A percentile compares a stretch with the other conserved stretches of the same genome.
These are phyloP conservation scores for Cantharis rufa DNA, from an alignment of 2,888 invertebrate genomes.

Conservation along the genomic window DNA sequence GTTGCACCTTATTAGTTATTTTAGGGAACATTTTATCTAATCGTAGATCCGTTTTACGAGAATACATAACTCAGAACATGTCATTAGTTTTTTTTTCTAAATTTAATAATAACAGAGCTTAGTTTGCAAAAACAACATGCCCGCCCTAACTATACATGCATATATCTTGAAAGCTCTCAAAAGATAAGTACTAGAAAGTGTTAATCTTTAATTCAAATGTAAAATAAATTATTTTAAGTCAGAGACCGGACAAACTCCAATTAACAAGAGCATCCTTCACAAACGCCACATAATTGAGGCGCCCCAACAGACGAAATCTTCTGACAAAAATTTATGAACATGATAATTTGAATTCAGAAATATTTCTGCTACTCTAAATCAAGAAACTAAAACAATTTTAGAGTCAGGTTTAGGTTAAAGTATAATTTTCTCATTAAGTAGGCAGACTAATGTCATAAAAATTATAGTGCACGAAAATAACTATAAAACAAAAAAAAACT, in stretches of 20 bases:
- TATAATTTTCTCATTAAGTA: neutral
- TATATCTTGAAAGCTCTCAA: neutral
- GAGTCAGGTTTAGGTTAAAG: neutral
- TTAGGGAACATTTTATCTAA: too few species aligned
- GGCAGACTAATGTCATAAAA: neutral
- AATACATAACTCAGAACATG: neutral
- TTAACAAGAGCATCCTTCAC: neutral
- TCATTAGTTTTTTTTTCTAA: neutral
- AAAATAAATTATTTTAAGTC: neutral
- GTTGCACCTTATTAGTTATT: too few species aligned
- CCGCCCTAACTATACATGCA: neutral
- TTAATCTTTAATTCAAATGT: neutral
- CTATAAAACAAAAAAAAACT: neutral
- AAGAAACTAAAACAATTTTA: neutral
- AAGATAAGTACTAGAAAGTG: neutral
- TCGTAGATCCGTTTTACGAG: neutral
- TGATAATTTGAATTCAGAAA: neutral
- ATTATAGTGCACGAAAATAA: neutral
- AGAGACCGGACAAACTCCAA: neutral
- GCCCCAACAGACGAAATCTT: neutral
- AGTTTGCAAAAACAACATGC: neutral
- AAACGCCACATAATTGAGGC: neutral
- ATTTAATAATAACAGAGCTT: neutral
- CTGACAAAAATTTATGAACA: neutral
- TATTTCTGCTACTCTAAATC: neutral